Conservation (phyloP, 2,888 invertebrate genomes). For the Girardia tigrina region DNA sequence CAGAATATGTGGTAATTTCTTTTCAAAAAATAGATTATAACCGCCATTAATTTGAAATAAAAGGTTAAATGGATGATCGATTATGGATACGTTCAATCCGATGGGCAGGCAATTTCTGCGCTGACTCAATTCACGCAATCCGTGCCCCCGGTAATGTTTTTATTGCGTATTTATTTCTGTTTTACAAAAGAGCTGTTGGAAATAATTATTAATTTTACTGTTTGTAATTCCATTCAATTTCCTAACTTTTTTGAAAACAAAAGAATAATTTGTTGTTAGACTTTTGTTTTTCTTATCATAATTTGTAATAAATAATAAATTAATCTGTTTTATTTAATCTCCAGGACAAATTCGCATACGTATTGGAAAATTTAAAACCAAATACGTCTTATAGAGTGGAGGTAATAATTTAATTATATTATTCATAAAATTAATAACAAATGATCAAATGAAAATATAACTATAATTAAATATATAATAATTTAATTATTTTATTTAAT, state of each 20-base stretch:
- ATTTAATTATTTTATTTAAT: background rate
- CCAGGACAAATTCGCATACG: slow-evolving; percentile 7
- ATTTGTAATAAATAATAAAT: background rate
- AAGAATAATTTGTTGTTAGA: background rate
- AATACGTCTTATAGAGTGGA: slow-evolving; percentile 35
- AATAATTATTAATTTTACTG: no score
- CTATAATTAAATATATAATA: background rate
- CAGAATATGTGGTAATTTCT: slow-evolving; percentile 41
- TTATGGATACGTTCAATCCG: slow-evolving; percentile 37
- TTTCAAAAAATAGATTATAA: background rate
- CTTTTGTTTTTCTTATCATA: background rate
- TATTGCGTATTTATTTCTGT: no score
- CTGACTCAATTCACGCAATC: slow-evolving; percentile 33
- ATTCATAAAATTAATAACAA: background rate
- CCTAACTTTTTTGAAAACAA: background rate
- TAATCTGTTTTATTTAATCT: background rate
- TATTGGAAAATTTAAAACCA: slow-evolving; percentile 33
- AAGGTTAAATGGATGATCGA: slow-evolving; percentile 33
- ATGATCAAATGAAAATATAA: background rate
- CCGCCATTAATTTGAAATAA: background rate
- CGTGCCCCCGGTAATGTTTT: slow-evolving; percentile 31
- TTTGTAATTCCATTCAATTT: background rate
- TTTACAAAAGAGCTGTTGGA: no score
- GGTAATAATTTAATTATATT: slow-evolving; percentile 16
- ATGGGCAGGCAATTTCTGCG: slow-evolving; percentile 24